These are phyloP conservation scores for Syrmaticus mikado DNA, from an alignment of 2,113 vertebrate genomes.

Conservation along the genomic window DNA sequence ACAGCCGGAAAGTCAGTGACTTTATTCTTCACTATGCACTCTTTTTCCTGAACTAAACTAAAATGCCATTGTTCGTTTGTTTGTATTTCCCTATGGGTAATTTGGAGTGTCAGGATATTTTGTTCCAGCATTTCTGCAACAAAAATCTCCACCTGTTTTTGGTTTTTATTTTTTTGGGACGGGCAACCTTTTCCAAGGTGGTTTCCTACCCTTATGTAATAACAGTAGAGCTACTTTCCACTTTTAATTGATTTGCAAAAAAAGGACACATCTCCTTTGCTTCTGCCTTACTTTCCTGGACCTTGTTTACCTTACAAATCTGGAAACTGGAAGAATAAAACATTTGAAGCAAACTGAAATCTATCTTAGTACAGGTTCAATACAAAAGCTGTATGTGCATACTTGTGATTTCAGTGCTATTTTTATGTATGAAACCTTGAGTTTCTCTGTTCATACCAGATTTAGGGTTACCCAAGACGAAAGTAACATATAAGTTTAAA, in stretches of 20 bases:
- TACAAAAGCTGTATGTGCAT: neutral
- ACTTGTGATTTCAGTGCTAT: neutral
- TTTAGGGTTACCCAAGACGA: constrained; percentile 5
- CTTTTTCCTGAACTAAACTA: neutral
- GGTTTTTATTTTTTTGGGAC: neutral
- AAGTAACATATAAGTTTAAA: neutral
- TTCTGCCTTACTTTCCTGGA: neutral
- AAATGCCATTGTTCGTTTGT: constrained; percentile 36
- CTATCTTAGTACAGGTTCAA: neutral
- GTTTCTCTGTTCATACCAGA: neutral
- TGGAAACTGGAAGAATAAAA: neutral
- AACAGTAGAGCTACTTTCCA: neutral
- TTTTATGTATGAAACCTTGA: neutral
- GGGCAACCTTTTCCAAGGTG: neutral
- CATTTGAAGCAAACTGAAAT: neutral
- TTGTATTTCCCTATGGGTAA: neutral
- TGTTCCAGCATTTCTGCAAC: neutral
- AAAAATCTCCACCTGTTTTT: neutral
- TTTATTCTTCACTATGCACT: neutral
- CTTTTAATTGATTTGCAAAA: neutral
- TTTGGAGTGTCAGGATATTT: constrained; percentile 22
- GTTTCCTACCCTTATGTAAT: neutral
- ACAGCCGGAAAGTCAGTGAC: neutral
- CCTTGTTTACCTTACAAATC: neutral
- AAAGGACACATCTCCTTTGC: neutral